Percentiles rank a stretch among this genome's conserved stretches.
phyloP scores from a whole-genome alignment of 2,888 invertebrate genomes.

The Tetropium fuscum region DNA sequence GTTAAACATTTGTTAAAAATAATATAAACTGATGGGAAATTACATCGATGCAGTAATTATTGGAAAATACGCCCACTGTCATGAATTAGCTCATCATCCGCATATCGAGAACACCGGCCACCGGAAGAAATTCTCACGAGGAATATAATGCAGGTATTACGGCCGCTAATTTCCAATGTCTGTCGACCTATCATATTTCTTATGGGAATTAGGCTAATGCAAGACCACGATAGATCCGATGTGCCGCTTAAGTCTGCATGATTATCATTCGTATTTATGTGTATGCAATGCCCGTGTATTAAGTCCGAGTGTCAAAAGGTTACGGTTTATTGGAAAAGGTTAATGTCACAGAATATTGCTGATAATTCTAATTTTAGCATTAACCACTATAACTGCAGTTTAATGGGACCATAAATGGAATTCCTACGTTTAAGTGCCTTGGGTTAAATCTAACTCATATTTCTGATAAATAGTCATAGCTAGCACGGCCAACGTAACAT shows the following conservation, averaged over 20 bases:
- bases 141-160: constrained; percentile 2
- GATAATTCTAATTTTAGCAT: neutral
- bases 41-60: no score
- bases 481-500: neutral
- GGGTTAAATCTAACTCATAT: neutral
- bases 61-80: no score
- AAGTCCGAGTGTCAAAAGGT: neutral
- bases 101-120: no score
- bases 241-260: neutral
- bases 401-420: constrained; percentile 7
- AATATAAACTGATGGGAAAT: no score
- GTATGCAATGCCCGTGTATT: neutral
- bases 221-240: constrained; percentile 15
- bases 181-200: constrained; percentile 1
- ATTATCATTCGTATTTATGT: constrained; percentile 6
- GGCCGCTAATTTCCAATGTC: constrained; percentile 8
- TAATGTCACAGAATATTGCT: constrained; percentile 13
- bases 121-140: constrained; percentile 8
- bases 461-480: neutral
- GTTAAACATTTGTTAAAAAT: no score
- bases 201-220: constrained; percentile 29
- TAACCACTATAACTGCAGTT: constrained; percentile 1
- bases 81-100: no score
- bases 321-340: constrained; percentile 4
- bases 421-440: constrained; percentile 14